These are phyloP conservation scores for Sericinus montela DNA, from an alignment of 2,888 invertebrate genomes.

Conservation along the genomic window DNA sequence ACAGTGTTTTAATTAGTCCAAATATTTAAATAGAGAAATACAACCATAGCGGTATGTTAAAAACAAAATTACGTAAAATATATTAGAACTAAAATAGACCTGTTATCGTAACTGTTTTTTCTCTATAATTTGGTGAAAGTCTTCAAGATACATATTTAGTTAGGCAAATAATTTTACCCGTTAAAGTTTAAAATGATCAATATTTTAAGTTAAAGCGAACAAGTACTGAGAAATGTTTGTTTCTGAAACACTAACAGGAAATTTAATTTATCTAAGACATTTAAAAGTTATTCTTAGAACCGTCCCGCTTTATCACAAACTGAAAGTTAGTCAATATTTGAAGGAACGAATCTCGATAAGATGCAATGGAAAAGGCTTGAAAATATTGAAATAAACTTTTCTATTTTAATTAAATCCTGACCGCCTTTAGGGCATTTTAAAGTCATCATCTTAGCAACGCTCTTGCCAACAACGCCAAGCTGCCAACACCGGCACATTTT, in stretches of 20 bases:
- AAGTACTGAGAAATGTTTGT: constrained; percentile 10
- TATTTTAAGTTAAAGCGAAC: neutral
- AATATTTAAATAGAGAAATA: no score
- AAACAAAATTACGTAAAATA: no score
- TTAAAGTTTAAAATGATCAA: neutral
- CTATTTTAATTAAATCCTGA: no score
- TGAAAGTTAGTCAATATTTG: constrained; percentile 57
- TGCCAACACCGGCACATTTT: constrained; percentile 80
- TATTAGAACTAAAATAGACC: no score
- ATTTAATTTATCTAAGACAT: constrained; percentile 45
- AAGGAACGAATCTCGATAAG: constrained; percentile 28
- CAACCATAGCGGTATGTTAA: no score
- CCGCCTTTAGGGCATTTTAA: constrained; percentile 62
- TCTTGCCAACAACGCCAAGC: constrained; percentile 77
- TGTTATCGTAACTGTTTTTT: no score
- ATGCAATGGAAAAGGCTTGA: constrained; percentile 17
- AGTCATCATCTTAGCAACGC: constrained; percentile 64
- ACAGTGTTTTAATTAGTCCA: no score
- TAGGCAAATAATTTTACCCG: no score
- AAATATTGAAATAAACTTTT: no score
- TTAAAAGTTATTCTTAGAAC: constrained; percentile 37
- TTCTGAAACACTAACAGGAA: constrained; percentile 30
- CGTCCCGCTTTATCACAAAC: neutral
- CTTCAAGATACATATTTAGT: no score
- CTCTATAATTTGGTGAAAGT: no score